Conservation (phyloP, 2,888 invertebrate species). For the Steromphala cineraria region DNA sequence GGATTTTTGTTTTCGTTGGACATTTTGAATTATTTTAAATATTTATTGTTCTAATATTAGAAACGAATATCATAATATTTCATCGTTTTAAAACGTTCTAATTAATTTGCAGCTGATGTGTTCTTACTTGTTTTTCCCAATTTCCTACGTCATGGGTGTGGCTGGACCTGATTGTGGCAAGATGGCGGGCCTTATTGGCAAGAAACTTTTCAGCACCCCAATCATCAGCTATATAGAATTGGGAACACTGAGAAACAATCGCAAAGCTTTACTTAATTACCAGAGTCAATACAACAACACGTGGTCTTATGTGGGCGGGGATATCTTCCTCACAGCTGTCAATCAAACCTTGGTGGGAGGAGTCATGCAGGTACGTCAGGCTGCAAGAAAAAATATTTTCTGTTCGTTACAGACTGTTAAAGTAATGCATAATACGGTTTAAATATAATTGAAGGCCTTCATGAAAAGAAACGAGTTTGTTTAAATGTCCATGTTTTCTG, state of each 20-base stretch:
- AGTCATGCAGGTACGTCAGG: constrained; percentile 55
- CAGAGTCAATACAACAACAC: constrained; percentile 35
- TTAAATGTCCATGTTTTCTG: no score
- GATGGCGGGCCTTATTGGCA: constrained; percentile 89
- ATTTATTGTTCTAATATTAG: no score
- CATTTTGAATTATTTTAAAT: no score
- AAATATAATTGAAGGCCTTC: no score
- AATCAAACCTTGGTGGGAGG: constrained; percentile 51
- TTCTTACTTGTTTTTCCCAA: constrained; percentile 91
- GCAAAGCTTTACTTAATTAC: constrained; percentile 41
- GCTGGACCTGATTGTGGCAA: constrained; percentile 81
- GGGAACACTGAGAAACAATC: constrained; percentile 54
- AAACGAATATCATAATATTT: no score
- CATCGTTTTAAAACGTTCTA: neutral
- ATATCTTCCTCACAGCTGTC: constrained; percentile 45
- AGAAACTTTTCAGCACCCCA: constrained; percentile 96
- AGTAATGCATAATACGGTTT: no score
- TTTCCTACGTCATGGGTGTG: constrained; percentile 90
- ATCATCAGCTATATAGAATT: constrained; percentile 91
- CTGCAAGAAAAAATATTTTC: no score
- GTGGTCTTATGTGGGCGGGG: constrained; percentile 40
- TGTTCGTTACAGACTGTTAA: no score
- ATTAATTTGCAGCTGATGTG: constrained; percentile 78
- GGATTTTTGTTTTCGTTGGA: no score
- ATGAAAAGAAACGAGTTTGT: no score